phyloP scores from a whole-genome alignment of 2,797 vertebrate genomes.

The Garrulus glandarius region DNA sequence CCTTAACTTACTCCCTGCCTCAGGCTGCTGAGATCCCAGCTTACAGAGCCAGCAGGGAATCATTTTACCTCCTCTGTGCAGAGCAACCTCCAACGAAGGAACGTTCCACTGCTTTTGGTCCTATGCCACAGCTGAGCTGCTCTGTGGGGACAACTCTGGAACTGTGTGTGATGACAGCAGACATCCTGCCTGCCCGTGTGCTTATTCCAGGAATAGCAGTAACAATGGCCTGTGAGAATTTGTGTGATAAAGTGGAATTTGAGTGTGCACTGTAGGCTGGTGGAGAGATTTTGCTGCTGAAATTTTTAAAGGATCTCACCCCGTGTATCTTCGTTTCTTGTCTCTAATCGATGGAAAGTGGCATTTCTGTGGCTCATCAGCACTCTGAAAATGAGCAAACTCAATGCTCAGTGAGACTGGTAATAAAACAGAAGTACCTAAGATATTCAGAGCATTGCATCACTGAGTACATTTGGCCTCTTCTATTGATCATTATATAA shows the following conservation, averaged over 20 bases:
- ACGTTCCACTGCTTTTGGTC: neutral
- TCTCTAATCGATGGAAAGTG: neutral
- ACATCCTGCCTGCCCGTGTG: neutral
- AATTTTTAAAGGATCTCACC: neutral
- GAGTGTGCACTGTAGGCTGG: neutral
- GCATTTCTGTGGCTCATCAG: neutral
- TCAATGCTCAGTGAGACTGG: neutral
- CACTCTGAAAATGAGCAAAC: neutral
- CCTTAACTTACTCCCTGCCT: neutral
- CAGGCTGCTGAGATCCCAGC: neutral
- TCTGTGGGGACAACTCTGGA: fast-evolving
- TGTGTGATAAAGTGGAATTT: neutral
- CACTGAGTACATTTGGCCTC: neutral
- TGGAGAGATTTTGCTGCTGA: neutral
- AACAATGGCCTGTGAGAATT: neutral
- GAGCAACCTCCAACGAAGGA: neutral
- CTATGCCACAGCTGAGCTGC: neutral
- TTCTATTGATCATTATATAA: neutral
- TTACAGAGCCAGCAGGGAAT: neutral
- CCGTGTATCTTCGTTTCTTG: neutral
- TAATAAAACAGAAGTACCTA: neutral
- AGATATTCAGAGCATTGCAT: neutral
- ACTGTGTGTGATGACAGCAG: neutral
- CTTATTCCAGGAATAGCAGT: neutral
- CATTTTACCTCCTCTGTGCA: neutral